Percentiles rank a stretch among this genome's conserved stretches.
These are phyloP conservation scores for Anguilla obscura DNA, from an alignment of 2,797 vertebrate genomes.

Conservation along the genomic window DNA sequence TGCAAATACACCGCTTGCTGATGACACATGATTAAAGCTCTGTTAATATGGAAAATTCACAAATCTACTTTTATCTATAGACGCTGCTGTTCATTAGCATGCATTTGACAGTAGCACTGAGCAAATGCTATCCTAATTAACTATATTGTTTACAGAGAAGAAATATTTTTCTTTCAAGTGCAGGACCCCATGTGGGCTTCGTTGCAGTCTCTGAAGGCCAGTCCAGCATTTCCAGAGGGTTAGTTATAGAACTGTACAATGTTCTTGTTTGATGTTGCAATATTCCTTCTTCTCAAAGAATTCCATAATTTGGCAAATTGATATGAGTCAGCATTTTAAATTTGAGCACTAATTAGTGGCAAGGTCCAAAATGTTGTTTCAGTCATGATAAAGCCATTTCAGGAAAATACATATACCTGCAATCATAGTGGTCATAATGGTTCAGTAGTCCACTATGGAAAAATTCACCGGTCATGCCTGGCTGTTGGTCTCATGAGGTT, in stretches of 20 bases:
- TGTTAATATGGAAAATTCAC: slow-evolving; percentile 11
- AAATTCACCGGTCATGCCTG: neutral
- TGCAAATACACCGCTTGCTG: slow-evolving; percentile 47
- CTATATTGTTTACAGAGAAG: slow-evolving; percentile 16
- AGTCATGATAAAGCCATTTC: neutral
- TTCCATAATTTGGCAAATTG: neutral
- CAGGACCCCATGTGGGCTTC: neutral
- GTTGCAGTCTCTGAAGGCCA: slow-evolving; percentile 10
- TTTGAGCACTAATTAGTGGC: neutral
- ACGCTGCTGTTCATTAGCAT: slow-evolving; percentile 62
- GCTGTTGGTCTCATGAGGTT: too few relatives aligned
- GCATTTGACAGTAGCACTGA: slow-evolving; percentile 57
- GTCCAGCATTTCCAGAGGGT: neutral
- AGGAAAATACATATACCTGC: neutral
- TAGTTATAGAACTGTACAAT: neutral
- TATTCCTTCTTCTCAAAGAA: neutral
- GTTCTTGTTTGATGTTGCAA: neutral
- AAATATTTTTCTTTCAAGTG: neutral
- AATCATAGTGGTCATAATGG: neutral
- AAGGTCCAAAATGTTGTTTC: neutral
- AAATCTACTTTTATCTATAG: slow-evolving; percentile 60
- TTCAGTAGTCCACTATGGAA: neutral
- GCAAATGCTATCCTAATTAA: slow-evolving; percentile 66
- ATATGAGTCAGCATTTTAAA: neutral
- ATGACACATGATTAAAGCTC: slow-evolving; percentile 61